Base-by-base conservation (phyloP, 2,113 vertebrate genomes). In the Sapayoa aenigma region DNA sequence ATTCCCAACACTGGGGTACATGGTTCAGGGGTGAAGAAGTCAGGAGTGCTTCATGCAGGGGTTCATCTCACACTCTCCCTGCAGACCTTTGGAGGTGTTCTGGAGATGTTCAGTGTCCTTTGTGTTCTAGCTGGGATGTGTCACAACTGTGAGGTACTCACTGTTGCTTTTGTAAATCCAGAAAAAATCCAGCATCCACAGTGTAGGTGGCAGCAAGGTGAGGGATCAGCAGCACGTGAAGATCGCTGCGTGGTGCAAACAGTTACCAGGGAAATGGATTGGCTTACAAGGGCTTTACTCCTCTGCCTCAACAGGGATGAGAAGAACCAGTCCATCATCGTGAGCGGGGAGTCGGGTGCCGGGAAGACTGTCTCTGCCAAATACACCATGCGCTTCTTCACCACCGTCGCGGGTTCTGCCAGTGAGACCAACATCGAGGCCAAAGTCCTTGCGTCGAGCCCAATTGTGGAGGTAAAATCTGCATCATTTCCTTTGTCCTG, bases 241-340 rank as follows among this genome's bases (percentile, higher is more conserved):
- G 87, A 4, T 15, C 1, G 6, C 25, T 44, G 31, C 1, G 1
- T 25, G 30, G 11, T 10, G 28, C 6, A 5, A 59, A 24, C 1
- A 1, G 7, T 19, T 25, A 24, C 10, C 13, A 11, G 33, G 31
- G 8, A 14, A n/a, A 37, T 0, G 3, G 22, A 3, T 63, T 33
- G 6, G 23, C 11, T 44, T 9, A 14, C 5, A 21, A 42, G 39
- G 33, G 23, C 24, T 23, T 63, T 93, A 84, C 15, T 94, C 55
- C 25, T 93, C 10, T 86, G n/a, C 31, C 5, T 1, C 67, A 35
- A 24, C 96, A 99, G 99, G 95, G 99, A 99, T 25, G 99, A 99
- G 97, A 99, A 98, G 98, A 99, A 99, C 96, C 99, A 99, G 96
- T 99, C 99, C 71, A 99, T 99, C 96, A 99, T 99, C 0, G 99